These are phyloP conservation scores for Ramphastos sulfuratus DNA, from an alignment of 2,113 vertebrate species.

Conservation along the genomic window DNA sequence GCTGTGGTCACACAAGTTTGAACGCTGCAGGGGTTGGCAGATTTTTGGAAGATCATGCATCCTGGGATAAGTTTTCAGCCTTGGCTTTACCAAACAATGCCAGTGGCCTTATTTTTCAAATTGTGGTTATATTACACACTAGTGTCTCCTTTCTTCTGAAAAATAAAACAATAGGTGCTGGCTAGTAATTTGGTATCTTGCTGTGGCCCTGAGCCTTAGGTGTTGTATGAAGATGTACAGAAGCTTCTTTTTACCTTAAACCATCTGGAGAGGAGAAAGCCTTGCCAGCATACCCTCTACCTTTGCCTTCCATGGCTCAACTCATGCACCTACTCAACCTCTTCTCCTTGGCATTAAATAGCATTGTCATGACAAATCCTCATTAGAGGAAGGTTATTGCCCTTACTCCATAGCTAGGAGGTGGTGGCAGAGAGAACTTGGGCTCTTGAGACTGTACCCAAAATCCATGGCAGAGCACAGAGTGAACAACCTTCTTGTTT, in stretches of 20 bases:
- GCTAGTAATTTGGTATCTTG: neutral
- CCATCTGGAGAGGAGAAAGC: neutral
- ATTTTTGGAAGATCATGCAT: conserved; percentile 73
- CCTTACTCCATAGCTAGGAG: neutral
- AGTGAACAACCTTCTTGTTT: neutral
- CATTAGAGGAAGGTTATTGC: neutral
- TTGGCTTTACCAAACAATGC: conserved; percentile 27
- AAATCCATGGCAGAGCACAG: neutral
- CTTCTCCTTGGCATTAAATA: neutral
- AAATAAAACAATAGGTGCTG: neutral
- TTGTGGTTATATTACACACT: neutral
- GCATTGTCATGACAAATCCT: accelerated
- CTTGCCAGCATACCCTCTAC: accelerated
- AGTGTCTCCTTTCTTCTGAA: neutral
- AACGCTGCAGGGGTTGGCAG: conserved; percentile 69
- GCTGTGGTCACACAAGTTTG: conserved; percentile 72
- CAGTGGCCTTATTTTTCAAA: neutral
- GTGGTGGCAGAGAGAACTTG: neutral
- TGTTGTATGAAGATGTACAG: neutral
- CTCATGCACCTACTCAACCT: neutral
- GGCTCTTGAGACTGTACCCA: neutral
- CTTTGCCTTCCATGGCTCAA: neutral
- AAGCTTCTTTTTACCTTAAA: neutral
- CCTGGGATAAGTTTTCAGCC: conserved; percentile 64
- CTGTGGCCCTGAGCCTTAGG: neutral